Evolutionary conservation across 1,140 invertebrate species (phyloP).

Genomic region (Brachionus asplanchnoidis): DNA sequence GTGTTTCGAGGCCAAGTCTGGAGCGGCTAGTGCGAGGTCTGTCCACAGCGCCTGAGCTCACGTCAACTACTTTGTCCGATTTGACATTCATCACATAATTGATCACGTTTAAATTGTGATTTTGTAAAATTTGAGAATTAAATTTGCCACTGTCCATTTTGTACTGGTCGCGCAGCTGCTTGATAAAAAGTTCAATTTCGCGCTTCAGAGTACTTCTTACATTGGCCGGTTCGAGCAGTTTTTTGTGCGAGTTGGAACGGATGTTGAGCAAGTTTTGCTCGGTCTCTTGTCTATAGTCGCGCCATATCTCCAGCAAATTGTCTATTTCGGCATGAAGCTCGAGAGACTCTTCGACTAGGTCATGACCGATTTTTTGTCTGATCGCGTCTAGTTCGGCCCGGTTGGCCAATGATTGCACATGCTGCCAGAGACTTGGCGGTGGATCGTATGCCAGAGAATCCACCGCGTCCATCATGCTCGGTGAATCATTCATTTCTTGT

Average conservation of each 20-base stretch:
- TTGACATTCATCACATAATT: conserved; percentile 26
- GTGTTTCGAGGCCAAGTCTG: neutral
- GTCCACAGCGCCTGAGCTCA: neutral
- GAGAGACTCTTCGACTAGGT: neutral
- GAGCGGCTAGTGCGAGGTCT: neutral
- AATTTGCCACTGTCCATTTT: neutral
- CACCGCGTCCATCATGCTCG: neutral
- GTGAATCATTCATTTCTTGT: neutral
- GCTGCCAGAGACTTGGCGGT: conserved; percentile 7
- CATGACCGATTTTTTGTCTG: neutral
- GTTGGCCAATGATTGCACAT: conserved; percentile 20
- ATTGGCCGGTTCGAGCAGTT: conserved; percentile 20
- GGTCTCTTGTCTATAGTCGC: conserved; percentile 14
- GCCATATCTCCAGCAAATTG: conserved; percentile 32
- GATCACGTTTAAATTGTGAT: conserved; percentile 37
- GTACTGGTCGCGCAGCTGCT: conserved; percentile 1
- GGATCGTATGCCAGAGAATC: neutral
- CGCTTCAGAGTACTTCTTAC: neutral
- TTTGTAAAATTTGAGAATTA: neutral
- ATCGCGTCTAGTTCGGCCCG: neutral
- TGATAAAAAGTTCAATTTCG: conserved; percentile 18
- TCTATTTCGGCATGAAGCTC: conserved; percentile 21
- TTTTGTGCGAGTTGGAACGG: neutral
- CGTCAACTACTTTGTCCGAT: neutral
- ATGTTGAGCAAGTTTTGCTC: neutral